These are phyloP conservation scores for Athripsodes cinereus DNA, from an alignment of 2,888 invertebrate genomes.

Conservation along the genomic window DNA sequence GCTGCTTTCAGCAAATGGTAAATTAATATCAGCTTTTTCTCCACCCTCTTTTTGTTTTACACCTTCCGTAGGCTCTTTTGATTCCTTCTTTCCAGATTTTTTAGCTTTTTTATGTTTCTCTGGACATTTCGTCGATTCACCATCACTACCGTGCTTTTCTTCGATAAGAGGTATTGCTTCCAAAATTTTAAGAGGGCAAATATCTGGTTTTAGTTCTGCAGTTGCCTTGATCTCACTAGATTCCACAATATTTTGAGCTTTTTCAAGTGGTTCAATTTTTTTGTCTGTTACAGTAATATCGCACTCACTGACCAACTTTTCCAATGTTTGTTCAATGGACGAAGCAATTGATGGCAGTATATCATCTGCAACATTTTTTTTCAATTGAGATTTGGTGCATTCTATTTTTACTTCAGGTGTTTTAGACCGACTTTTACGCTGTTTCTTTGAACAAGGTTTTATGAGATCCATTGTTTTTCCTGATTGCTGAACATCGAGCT, in stretches of 20 bases:
- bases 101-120: conserved; percentile 6
- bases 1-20: no score
- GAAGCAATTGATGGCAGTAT: conserved; percentile 22
- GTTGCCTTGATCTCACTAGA: no score
- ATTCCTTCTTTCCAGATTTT: conserved; percentile 22
- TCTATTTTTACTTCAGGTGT: not conserved
- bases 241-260: no score
- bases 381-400: not conserved
- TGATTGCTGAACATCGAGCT: no score
- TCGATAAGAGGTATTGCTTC: not conserved
- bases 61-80: not conserved
- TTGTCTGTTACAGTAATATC: conserved; percentile 3
- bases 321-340: conserved; percentile 24
- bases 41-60: conserved; percentile 21
- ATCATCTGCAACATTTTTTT: conserved; percentile 13
- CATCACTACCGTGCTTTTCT: conserved; percentile 31
- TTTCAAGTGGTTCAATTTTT: no score
- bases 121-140: conserved; percentile 31
- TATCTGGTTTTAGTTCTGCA: no score
- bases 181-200: no score
- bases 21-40: conserved; percentile 9
- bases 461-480: no score
- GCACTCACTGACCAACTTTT: conserved; percentile 25
- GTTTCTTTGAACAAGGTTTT: no score
- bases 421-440: no score